Evolutionary conservation across 2,888 invertebrate species (phyloP).

Genomic region (Drosophila pseudotakahashii): DNA sequence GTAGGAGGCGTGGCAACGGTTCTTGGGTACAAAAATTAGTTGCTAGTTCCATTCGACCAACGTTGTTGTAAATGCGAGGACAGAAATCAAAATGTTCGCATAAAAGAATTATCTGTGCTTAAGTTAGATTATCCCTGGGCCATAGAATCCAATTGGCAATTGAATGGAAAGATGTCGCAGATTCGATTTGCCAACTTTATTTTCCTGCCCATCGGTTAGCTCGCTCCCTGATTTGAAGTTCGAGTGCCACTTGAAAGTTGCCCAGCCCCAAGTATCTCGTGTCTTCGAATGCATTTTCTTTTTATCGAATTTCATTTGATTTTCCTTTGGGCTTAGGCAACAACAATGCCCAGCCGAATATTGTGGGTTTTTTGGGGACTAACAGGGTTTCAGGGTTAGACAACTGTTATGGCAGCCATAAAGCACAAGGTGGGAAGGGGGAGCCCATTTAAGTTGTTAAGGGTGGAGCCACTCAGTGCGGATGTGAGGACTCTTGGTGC

Average conservation of each 20-base stretch:
- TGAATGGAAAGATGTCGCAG: conserved; percentile 72
- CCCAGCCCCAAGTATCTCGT: conserved; percentile 36
- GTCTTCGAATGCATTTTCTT: conserved; percentile 36
- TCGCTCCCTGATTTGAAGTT: conserved; percentile 42
- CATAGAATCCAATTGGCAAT: conserved; percentile 76
- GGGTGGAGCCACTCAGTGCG: conserved; percentile 1
- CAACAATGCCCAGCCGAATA: conserved; percentile 52
- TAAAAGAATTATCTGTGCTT: conserved; percentile 79
- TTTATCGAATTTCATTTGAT: conserved; percentile 67
- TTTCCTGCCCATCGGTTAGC: conserved; percentile 31
- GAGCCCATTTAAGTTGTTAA: conserved; percentile 20
- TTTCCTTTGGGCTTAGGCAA: conserved; percentile 51
- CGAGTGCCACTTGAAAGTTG: conserved; percentile 61
- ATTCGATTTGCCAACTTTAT: conserved; percentile 73
- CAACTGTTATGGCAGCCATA: conserved; percentile 36
- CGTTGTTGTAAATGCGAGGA: conserved; percentile 59
- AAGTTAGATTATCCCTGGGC: conserved; percentile 76
- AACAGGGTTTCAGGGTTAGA: conserved; percentile 47
- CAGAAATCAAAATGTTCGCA: conserved; percentile 74
- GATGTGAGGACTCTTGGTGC: neutral
- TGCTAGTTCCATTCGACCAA: conserved; percentile 53
- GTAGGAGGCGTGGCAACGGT: conserved; percentile 57
- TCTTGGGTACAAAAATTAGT: conserved; percentile 61
- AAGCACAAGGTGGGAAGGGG: conserved; percentile 5
- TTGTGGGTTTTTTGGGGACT: conserved; percentile 16